Percentiles rank a stretch among this genome's conserved stretches.
Evolutionary conservation across 2,888 invertebrate genomes (phyloP).

Genomic region (Augiades crinisus): DNA sequence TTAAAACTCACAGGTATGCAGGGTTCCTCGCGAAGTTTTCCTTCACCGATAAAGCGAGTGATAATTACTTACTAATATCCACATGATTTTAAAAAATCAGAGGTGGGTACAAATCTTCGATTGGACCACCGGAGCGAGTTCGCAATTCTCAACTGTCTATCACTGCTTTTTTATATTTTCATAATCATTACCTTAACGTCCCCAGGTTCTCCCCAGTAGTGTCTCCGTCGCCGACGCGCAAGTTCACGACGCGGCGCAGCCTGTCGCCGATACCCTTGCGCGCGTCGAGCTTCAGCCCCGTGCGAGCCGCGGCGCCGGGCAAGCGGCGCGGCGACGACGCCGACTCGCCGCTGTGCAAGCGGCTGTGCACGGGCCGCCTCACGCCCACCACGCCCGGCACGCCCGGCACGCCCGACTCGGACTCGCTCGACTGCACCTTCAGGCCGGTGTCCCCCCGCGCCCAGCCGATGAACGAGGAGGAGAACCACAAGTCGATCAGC

Average conservation of each 20-base stretch:
- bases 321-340: conserved; percentile 85
- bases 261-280: conserved; percentile 94
- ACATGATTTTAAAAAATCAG: no score
- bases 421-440: conserved; percentile 74
- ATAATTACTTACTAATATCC: no score
- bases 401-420: conserved; percentile 70
- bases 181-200: no score
- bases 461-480: conserved; percentile 57
- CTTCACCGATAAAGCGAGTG: no score
- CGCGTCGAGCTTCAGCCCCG: conserved; percentile 87
- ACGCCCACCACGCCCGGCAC: conserved; percentile 56
- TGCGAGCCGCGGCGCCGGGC: conserved; percentile 76
- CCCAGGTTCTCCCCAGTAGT: conserved; percentile 80
- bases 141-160: no score
- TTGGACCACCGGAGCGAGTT: no score
- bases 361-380: conserved; percentile 63
- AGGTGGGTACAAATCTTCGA: no score
- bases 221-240: conserved; percentile 93
- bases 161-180: no score
- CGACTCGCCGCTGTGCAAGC: conserved; percentile 70
- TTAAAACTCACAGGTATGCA: no score
- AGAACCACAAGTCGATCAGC: conserved; percentile 59
- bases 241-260: conserved; percentile 91
- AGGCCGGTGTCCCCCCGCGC: conserved; percentile 71
- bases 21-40: no score